Evolutionary conservation across 2,797 vertebrate genomes (phyloP).

Genomic region (Tadarida brasiliensis): DNA sequence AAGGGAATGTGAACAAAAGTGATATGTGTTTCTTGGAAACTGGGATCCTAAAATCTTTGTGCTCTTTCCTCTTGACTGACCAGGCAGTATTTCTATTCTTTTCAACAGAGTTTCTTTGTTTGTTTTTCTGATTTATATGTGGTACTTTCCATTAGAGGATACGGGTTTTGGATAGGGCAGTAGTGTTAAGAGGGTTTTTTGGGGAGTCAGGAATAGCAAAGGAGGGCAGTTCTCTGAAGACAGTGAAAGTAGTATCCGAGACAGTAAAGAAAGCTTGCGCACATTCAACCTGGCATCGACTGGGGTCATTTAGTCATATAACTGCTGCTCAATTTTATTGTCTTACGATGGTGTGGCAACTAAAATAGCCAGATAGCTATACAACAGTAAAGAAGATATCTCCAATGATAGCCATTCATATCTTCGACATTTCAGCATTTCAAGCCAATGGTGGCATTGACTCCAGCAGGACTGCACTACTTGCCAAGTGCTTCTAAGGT

Average conservation of each 20-base stretch:
- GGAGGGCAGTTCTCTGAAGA: not conserved
- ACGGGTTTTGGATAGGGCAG: not conserved
- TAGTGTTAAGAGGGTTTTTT: not conserved
- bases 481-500: constrained; percentile 83
- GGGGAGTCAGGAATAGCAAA: not conserved
- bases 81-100: not conserved
- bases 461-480: constrained; percentile 89
- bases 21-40: not conserved
- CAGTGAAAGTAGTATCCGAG: not conserved
- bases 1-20: not conserved
- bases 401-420: constrained; percentile 85
- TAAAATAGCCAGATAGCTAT: constrained; percentile 83
- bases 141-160: not conserved
- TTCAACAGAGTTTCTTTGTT: not conserved
- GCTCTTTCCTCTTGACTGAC: not conserved
- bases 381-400: constrained; percentile 89
- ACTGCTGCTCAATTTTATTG: constrained; percentile 79
- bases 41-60: not conserved
- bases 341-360: constrained; percentile 82
- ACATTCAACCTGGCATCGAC: constrained; percentile 80
- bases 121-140: not conserved
- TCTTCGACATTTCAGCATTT: constrained; percentile 89
- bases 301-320: constrained; percentile 80
- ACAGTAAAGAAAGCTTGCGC: not conserved
- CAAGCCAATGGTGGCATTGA: constrained; percentile 89